Evolutionary conservation across 2,797 vertebrate species (phyloP), one percentile per base, ranked within the genome.

Genomic region (Tokudaia tokunoshimensis): DNA sequence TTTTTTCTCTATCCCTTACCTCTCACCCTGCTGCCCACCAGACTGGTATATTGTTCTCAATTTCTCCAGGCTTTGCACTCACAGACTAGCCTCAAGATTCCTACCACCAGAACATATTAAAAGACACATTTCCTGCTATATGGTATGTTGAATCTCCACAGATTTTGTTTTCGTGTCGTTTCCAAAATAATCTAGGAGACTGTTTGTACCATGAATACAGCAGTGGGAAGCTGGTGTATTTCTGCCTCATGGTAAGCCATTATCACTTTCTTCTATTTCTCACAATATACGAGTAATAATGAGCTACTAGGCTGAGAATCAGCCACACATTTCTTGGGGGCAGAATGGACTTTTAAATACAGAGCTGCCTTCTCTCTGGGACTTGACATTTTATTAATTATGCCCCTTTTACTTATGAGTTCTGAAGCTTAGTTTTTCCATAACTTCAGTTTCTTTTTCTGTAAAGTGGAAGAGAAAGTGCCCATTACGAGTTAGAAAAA

Each of bases 371-470:
- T 83, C 13, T 44, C 17, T 96, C 82, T 87, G 10, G 37, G 91
- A 67, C 20, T 57, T 87, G 91, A 91, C 19, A 52, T 87, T 86
- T 92, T 92, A 78, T 89, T 63, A 92, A 84, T 52, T 72, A 55
- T 85, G 72, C 78, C 34, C 55, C 70, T 94, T 95, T 57, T 47
- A 6, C 34, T 19, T 94, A 44, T 44, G 79, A 78, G 26, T 88
- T 95, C 15, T 75, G 41, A 94, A 83, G 63, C 22, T 96, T 81
- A 50, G 52, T 93, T 95, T 95, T n/a, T 74, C 65, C 59, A 47
- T 89, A 70, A 55, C 11, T 95, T 81, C 61, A 61, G 78, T 93
- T 94, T 97, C 37, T 85, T 84, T 81, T 89, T 92, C 80, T 92
- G 55, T 90, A 92, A 92, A 86, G 89, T 89, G 50, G 82, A 34